Evolutionary conservation across 2,113 vertebrate species (phyloP).

Genomic region (Panurus biarmicus): DNA sequence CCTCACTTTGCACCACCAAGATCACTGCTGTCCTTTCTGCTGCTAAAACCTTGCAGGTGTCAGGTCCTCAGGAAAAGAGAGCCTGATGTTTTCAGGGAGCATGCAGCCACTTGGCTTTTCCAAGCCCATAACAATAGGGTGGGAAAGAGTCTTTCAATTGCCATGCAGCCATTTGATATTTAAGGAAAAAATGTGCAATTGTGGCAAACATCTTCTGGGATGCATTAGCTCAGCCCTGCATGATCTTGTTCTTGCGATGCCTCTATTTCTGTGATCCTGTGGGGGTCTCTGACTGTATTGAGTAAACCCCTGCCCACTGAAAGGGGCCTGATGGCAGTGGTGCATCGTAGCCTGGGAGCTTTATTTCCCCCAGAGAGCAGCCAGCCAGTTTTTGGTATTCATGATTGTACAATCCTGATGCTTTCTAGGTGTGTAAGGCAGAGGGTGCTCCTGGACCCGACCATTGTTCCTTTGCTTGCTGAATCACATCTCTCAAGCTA

Average conservation of each 20-base stretch:
- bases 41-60: neutral
- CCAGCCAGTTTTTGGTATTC: neutral
- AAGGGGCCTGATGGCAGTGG: neutral
- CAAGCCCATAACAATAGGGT: neutral
- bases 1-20: rapidly evolving
- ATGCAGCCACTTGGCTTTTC: neutral
- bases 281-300: rapidly evolving
- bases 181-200: neutral
- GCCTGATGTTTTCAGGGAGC: neutral
- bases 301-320: neutral
- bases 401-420: neutral
- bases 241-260: neutral
- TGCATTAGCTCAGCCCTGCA: neutral
- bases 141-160: neutral
- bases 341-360: neutral
- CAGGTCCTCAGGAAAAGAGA: neutral
- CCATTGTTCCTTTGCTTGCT: neutral
- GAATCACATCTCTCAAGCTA: neutral
- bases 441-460: neutral
- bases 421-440: neutral
- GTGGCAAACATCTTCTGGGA: neutral
- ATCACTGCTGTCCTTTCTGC: rapidly evolving
- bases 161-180: neutral
- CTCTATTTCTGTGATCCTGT: rapidly evolving
- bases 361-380: neutral